A percentile compares a stretch with the other conserved stretches of the same genome.
Conservation (phyloP, 2,113 vertebrate species). For the Hemiprocne comata region DNA sequence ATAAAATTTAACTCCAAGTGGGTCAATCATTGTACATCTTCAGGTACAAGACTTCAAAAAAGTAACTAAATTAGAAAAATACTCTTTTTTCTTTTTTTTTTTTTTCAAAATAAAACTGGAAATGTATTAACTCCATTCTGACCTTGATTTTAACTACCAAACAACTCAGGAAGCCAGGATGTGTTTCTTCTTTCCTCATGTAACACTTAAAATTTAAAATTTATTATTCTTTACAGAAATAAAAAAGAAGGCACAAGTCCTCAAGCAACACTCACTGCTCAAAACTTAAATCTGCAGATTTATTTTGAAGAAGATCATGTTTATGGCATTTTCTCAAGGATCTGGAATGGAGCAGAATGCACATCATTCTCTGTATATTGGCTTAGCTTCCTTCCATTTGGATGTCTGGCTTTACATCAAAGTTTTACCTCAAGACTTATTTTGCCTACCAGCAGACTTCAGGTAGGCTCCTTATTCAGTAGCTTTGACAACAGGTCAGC, state of each 20-base stretch:
- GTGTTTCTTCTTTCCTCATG: not conserved
- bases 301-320: not conserved
- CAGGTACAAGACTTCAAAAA: not conserved
- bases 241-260: not conserved
- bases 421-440: not conserved
- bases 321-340: not conserved
- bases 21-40: not conserved
- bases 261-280: not conserved
- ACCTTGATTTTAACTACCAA: not conserved
- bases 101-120: not conserved
- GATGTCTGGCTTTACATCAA: not conserved
- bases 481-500: not conserved
- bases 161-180: not conserved
- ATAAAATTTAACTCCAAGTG: not conserved
- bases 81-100: too few relatives aligned
- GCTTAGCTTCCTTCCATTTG: not conserved
- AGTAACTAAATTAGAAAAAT: not conserved
- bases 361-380: not conserved
- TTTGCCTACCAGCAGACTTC: not conserved
- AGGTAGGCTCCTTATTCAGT: not conserved
- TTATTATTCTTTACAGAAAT: not conserved
- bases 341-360: not conserved
- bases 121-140: not conserved
- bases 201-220: not conserved
- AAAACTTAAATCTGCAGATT: not conserved